A percentile compares a stretch with the other conserved stretches of the same genome.
Evolutionary conservation across 2,797 vertebrate genomes (phyloP).

Genomic region (Sylvilagus floridanus): DNA sequence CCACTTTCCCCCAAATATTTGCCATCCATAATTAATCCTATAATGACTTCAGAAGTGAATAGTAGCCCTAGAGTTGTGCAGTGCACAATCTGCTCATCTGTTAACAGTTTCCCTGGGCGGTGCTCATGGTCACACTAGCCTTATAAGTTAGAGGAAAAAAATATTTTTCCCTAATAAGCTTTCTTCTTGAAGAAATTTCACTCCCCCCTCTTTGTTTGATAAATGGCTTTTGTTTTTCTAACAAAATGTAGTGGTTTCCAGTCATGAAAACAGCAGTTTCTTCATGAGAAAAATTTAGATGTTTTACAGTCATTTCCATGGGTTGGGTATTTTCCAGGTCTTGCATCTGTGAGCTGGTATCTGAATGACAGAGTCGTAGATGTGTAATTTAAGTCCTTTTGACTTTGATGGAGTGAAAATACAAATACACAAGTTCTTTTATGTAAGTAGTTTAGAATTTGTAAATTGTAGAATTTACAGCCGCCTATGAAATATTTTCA

Average conservation of each 20-base stretch:
- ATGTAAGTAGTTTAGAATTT: not conserved
- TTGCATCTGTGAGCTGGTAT: conserved; percentile 59
- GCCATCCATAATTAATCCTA: not conserved
- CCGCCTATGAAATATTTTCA: conserved; percentile 48
- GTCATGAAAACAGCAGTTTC: conserved; percentile 42
- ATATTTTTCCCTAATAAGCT: not conserved
- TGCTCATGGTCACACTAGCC: not conserved
- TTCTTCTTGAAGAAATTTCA: conserved; percentile 48
- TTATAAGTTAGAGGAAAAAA: not conserved
- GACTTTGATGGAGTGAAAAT: conserved; percentile 69
- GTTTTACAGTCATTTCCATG: conserved; percentile 20
- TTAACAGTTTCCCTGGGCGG: not conserved
- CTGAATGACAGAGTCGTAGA: conserved; percentile 48
- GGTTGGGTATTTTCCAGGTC: conserved; percentile 56
- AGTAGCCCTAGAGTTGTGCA: not conserved
- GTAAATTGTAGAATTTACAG: too few relatives aligned
- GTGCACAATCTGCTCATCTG: not conserved
- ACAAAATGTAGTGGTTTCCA: conserved; percentile 44
- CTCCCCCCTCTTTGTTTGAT: conserved; percentile 12
- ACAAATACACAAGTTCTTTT: conserved; percentile 40
- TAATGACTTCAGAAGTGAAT: not conserved
- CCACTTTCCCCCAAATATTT: not conserved
- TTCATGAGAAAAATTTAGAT: conserved; percentile 10
- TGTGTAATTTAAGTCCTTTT: conserved; percentile 57
- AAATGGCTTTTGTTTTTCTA: conserved; percentile 55